Evolutionary conservation across 2,888 invertebrate genomes (phyloP).

Genomic region (Tipula lateralis): DNA sequence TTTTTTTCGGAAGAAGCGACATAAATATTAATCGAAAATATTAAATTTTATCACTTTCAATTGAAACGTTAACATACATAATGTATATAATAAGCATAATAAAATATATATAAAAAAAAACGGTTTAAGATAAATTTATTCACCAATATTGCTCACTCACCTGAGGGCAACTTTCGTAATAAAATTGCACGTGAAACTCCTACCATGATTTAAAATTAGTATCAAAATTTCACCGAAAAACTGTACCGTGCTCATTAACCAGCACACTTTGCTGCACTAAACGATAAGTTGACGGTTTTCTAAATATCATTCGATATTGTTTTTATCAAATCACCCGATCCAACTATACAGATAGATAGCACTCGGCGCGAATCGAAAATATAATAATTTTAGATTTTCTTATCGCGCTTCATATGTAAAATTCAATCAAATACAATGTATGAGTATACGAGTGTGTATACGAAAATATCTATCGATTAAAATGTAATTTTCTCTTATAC

Average conservation of each 20-base stretch:
- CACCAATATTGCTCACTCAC: too few relatives aligned
- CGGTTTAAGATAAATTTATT: too few relatives aligned
- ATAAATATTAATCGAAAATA: background rate
- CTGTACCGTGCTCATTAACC: background rate
- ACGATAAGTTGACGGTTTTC: background rate
- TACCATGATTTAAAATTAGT: background rate
- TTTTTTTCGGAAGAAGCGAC: background rate
- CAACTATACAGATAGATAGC: background rate
- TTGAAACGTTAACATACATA: background rate
- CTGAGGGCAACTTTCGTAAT: background rate
- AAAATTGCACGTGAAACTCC: background rate
- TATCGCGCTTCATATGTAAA: background rate
- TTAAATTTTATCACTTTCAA: background rate
- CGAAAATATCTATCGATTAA: background rate
- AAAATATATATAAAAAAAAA: too few relatives aligned
- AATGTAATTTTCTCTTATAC: background rate
- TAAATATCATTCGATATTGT: background rate
- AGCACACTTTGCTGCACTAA: background rate
- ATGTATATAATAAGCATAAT: background rate
- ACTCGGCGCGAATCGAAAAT: background rate
- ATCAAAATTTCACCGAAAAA: background rate
- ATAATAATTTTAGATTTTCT: background rate
- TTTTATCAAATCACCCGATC: background rate
- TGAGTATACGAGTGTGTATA: too few relatives aligned
- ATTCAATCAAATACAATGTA: background rate